These are phyloP conservation scores for Brenthis hecate DNA, from an alignment of 2,888 invertebrate genomes.

Conservation along the genomic window DNA sequence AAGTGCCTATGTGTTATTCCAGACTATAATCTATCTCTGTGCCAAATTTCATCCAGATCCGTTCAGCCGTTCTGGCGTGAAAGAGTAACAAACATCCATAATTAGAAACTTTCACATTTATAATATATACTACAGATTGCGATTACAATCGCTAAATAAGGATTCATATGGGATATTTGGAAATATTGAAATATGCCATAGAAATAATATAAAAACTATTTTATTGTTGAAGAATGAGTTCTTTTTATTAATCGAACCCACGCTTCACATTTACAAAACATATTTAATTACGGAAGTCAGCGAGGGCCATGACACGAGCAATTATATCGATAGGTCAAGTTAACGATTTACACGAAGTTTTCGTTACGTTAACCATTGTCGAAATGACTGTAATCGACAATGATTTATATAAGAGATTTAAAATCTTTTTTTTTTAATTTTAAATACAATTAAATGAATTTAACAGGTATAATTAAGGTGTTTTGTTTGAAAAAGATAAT, in stretches of 20 bases:
- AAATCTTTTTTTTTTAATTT: too few relatives aligned
- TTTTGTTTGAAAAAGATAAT: too few relatives aligned
- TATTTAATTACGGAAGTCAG: background rate
- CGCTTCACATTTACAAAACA: background rate
- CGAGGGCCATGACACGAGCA: background rate
- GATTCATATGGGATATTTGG: background rate
- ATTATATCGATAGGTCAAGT: slow-evolving; percentile 17
- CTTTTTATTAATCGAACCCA: background rate
- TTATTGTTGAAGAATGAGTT: too few relatives aligned
- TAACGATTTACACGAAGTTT: slow-evolving; percentile 6
- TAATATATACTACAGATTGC: too few relatives aligned
- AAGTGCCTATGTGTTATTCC: too few relatives aligned
- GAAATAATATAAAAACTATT: background rate
- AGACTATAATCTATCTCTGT: too few relatives aligned
- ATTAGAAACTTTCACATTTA: too few relatives aligned
- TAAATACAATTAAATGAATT: too few relatives aligned
- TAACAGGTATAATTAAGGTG: too few relatives aligned
- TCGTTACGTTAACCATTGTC: slow-evolving; percentile 14
- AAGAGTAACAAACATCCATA: too few relatives aligned
- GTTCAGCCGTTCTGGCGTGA: too few relatives aligned
- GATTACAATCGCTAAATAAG: background rate
- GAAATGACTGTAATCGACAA: background rate
- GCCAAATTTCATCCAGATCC: too few relatives aligned
- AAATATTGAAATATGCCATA: background rate
- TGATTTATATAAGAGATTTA: background rate